phyloP scores from a whole-genome alignment of 2,797 vertebrate species.

The Diplodus sargus region DNA sequence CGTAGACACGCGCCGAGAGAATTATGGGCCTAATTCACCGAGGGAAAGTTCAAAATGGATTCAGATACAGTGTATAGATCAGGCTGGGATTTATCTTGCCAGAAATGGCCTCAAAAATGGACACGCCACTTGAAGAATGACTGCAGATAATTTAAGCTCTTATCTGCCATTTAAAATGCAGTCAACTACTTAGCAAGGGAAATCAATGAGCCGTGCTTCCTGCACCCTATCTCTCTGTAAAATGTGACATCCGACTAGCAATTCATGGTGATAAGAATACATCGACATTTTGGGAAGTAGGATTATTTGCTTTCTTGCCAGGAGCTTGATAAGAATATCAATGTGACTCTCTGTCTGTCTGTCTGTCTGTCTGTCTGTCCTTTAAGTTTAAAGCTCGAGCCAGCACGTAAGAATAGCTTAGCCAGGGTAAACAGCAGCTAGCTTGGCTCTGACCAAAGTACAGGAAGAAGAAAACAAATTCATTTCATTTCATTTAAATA shows the following conservation, averaged over 20 bases:
- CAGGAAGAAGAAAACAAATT: neutral
- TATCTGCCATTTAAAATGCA: slow-evolving; percentile 50
- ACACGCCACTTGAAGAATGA: slow-evolving; percentile 44
- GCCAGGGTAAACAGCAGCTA: neutral
- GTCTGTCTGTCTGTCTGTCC: neutral
- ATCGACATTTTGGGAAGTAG: slow-evolving; percentile 1
- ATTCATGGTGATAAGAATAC: slow-evolving; percentile 14
- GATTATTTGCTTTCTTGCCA: slow-evolving; percentile 18
- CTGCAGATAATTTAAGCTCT: slow-evolving; percentile 39
- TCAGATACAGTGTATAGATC: slow-evolving; percentile 35
- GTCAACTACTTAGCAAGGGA: slow-evolving; percentile 24
- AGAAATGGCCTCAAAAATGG: slow-evolving; percentile 43
- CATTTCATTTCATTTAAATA: neutral
- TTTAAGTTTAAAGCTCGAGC: neutral
- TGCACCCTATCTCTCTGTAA: slow-evolving; percentile 10
- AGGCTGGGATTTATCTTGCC: slow-evolving; percentile 46
- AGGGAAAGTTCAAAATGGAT: slow-evolving; percentile 41
- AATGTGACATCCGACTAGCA: slow-evolving; percentile 20
- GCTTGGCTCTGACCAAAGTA: neutral
- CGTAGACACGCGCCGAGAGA: slow-evolving; percentile 30
- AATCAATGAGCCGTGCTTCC: slow-evolving; percentile 41
- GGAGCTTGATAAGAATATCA: slow-evolving; percentile 13
- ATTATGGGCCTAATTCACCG: slow-evolving; percentile 11
- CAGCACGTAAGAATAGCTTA: neutral
- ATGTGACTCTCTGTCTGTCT: neutral